These are phyloP conservation scores for Cantharis rufa DNA, from an alignment of 2,888 invertebrate species.

Conservation along the genomic window DNA sequence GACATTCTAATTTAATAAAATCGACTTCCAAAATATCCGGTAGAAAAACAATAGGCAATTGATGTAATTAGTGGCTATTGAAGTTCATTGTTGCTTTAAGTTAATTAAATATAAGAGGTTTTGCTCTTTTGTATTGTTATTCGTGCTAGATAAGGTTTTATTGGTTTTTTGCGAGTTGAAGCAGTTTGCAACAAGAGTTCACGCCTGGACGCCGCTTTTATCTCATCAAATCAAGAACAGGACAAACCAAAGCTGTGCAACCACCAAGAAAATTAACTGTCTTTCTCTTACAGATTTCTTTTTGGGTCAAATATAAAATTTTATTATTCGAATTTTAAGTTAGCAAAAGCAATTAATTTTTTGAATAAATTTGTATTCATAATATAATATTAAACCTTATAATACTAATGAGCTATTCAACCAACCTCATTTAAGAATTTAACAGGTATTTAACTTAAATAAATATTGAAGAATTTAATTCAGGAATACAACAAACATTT, in stretches of 20 bases:
- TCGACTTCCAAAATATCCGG: not conserved
- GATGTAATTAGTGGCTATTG: slow-evolving; percentile 6
- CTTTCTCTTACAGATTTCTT: slow-evolving; percentile 38
- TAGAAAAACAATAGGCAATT: not conserved
- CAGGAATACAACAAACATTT: too few species aligned
- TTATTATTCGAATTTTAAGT: slow-evolving; percentile 26
- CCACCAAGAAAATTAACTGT: slow-evolving; percentile 49
- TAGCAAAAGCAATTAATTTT: not conserved
- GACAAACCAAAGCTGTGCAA: slow-evolving; percentile 46
- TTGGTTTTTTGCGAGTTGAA: slow-evolving; percentile 29
- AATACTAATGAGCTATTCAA: not conserved
- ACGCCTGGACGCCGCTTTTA: slow-evolving; percentile 46
- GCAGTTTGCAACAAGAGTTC: slow-evolving; percentile 41
- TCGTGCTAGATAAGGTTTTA: slow-evolving; percentile 25
- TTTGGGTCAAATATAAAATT: slow-evolving; percentile 31
- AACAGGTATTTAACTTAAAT: too few species aligned
- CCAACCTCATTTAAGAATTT: too few species aligned
- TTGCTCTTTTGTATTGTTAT: slow-evolving; percentile 22
- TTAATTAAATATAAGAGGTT: slow-evolving; percentile 20
- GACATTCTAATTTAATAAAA: slow-evolving; percentile 1
- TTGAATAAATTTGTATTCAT: not conserved
- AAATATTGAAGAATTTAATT: too few species aligned
- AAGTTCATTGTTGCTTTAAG: slow-evolving; percentile 17
- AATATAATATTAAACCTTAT: not conserved
- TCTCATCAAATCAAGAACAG: slow-evolving; percentile 46